Percentiles rank a stretch among this genome's conserved stretches.
phyloP scores from a whole-genome alignment of 1,140 invertebrate genomes.

The Heterodera schachtii region DNA sequence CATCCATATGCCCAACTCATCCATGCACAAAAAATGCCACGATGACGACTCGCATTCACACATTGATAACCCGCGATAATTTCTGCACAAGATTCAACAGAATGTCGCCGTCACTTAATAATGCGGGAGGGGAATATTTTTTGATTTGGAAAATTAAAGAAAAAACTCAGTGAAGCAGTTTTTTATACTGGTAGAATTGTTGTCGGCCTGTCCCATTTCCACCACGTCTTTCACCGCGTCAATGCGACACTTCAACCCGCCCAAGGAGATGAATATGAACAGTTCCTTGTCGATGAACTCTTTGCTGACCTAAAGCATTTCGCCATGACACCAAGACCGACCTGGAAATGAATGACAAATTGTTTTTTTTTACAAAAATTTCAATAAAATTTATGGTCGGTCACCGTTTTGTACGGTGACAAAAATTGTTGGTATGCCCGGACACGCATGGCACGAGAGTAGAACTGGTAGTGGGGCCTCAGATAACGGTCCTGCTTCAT shows the following conservation, averaged over 20 bases:
- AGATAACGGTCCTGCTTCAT: slow-evolving; percentile 88
- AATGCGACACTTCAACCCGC: slow-evolving; percentile 92
- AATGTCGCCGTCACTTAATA: slow-evolving; percentile 85
- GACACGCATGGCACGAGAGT: slow-evolving; percentile 94
- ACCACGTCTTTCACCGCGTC: slow-evolving; percentile 88
- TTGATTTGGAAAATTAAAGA: neutral
- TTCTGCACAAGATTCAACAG: slow-evolving; percentile 97
- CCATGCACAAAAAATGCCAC: too few relatives aligned
- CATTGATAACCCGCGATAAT: too few relatives aligned
- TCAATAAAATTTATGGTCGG: too few relatives aligned
- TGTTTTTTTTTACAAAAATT: too few relatives aligned
- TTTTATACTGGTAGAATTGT: slow-evolving; percentile 93
- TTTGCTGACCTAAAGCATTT: slow-evolving; percentile 89
- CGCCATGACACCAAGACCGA: slow-evolving; percentile 75
- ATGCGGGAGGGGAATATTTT: slow-evolving; percentile 65
- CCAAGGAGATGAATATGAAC: slow-evolving; percentile 89
- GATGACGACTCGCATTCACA: too few relatives aligned
- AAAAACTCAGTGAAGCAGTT: slow-evolving; percentile 49
- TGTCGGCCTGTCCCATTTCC: slow-evolving; percentile 90
- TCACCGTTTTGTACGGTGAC: slow-evolving; percentile 62
- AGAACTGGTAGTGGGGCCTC: slow-evolving; percentile 90
- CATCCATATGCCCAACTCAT: too few relatives aligned
- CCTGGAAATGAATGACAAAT: too few relatives aligned
- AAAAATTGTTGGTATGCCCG: slow-evolving; percentile 93
- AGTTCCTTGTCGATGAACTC: slow-evolving; percentile 90